These are phyloP conservation scores for Zootoca vivipara DNA, from an alignment of 2,113 vertebrate genomes.

Conservation along the genomic window DNA sequence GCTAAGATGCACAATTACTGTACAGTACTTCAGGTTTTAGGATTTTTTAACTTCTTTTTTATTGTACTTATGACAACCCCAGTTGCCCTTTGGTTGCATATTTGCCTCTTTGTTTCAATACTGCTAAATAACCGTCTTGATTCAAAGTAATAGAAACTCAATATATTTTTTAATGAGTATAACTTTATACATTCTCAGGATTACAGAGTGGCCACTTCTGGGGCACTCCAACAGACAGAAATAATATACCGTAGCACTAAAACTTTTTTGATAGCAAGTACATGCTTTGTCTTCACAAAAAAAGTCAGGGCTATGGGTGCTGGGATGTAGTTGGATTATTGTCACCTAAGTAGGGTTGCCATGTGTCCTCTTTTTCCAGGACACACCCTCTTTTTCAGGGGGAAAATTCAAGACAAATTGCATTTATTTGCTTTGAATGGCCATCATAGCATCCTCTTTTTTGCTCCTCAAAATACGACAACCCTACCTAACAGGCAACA, in stretches of 20 bases:
- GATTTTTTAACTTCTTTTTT: background rate
- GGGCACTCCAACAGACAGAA: background rate
- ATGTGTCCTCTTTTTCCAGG: too few species aligned
- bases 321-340: background rate
- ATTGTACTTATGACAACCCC: conserved; percentile 27
- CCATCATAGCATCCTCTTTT: too few species aligned
- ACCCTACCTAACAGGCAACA: background rate
- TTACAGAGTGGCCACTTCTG: conserved; percentile 32
- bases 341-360: too few species aligned
- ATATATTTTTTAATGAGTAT: conserved; percentile 18
- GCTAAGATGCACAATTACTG: conserved; percentile 16
- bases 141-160: conserved; percentile 38
- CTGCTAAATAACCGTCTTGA: conserved; percentile 29
- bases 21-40: background rate
- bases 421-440: too few species aligned
- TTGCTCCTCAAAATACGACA: too few species aligned
- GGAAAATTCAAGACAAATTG: too few species aligned
- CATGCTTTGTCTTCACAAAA: background rate
- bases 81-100: background rate
- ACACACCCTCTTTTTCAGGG: too few species aligned
- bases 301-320: background rate
- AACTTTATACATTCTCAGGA: conserved; percentile 51
- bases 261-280: background rate
- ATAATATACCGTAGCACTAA: background rate
- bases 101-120: background rate